Evolutionary conservation across 2,888 invertebrate genomes (phyloP).

Genomic region (Netelia melanura): DNA sequence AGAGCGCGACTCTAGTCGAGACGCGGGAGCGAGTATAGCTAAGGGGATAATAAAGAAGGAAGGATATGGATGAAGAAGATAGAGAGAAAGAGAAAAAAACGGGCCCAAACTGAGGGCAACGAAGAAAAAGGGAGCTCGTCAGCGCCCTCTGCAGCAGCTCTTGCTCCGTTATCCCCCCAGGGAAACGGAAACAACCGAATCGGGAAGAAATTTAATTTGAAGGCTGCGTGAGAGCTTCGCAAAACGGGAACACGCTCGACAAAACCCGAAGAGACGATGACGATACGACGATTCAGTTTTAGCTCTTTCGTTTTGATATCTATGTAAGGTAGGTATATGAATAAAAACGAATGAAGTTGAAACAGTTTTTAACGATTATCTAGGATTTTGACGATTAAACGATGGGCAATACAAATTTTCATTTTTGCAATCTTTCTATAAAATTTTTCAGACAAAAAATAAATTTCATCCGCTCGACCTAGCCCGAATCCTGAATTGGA

Average conservation of each 20-base stretch:
- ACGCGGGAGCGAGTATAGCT: not conserved
- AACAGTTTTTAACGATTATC: too few relatives aligned
- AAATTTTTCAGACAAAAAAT: too few relatives aligned
- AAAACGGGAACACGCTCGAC: slow-evolving; percentile 46
- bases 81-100: slow-evolving; percentile 7
- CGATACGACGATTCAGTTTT: slow-evolving; percentile 47
- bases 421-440: too few relatives aligned
- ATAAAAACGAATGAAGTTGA: not conserved
- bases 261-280: slow-evolving; percentile 34
- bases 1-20: not conserved
- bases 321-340: not conserved
- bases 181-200: slow-evolving; percentile 78
- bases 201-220: slow-evolving; percentile 79
- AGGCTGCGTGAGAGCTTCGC: slow-evolving; percentile 58
- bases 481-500: slow-evolving; percentile 40
- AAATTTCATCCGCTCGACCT: slow-evolving; percentile 28
- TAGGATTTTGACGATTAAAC: too few relatives aligned
- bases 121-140: slow-evolving; percentile 43
- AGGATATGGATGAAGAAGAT: slow-evolving; percentile 22
- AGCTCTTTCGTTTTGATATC: slow-evolving; percentile 12
- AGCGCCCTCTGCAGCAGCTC: slow-evolving; percentile 28
- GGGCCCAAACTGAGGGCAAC: slow-evolving; percentile 9
- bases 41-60: slow-evolving; percentile 30
- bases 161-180: slow-evolving; percentile 48
- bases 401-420: too few relatives aligned